phyloP scores from a whole-genome alignment of 2,888 invertebrate genomes.

The Unio pictorum region DNA sequence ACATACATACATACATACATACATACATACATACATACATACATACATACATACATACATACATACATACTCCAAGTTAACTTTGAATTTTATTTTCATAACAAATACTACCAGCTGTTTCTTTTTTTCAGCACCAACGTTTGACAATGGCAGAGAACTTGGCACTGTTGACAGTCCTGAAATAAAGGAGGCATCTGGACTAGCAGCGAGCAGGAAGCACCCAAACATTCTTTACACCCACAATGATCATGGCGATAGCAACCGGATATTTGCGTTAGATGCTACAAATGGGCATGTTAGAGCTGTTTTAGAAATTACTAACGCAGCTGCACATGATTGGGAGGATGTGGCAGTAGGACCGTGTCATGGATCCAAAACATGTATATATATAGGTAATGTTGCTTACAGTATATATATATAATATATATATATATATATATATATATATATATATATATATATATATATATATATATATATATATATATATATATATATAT shows the following conservation, averaged over 20 bases:
- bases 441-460: no score
- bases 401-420: background rate
- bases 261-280: slow-evolving; percentile 23
- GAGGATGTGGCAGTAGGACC: slow-evolving; percentile 44
- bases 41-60: no score
- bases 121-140: slow-evolving; percentile 1
- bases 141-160: slow-evolving; percentile 4
- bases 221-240: slow-evolving; percentile 32
- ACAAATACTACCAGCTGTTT: no score
- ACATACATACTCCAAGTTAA: no score
- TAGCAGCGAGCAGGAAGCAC: slow-evolving; percentile 34
- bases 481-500: no score
- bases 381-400: no score
- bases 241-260: slow-evolving; percentile 36
- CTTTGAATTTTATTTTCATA: no score
- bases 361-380: slow-evolving; percentile 9
- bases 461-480: no score
- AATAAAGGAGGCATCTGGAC: slow-evolving; percentile 35
- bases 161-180: slow-evolving; percentile 10
- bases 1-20: no score
- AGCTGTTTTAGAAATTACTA: slow-evolving; percentile 21
- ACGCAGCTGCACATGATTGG: slow-evolving; percentile 32
- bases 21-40: no score
- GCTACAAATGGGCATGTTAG: slow-evolving; percentile 16
- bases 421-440: no score